Evolutionary conservation across 23 tunicate species (phyloP), one percentile per base, ranked within the genome.

Genomic region (Diplosoma virens): DNA sequence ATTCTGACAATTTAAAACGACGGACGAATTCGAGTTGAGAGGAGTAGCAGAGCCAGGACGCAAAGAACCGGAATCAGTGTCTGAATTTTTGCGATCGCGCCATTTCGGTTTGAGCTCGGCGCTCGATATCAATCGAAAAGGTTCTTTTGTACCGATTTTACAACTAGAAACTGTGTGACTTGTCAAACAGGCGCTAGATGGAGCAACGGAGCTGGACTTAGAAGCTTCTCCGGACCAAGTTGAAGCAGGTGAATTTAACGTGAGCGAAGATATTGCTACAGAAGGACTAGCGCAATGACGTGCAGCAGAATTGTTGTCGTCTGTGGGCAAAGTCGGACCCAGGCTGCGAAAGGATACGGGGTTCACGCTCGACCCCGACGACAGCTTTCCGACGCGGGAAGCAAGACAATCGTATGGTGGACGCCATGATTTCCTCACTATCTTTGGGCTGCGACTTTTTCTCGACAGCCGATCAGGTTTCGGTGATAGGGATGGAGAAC

Each of bases 391-490:
- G 60, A 27, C 28, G 3, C 73, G 87, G 25, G 54, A 86, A 25
- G 84, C 86, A 9, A 46, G 78, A 33, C 60, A 61, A 33, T 50
- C 78, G 60, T 76, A 92, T 0, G 74, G 58, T 26, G 86, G 85
- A 22, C 86, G 77, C 37, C 78, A 79, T 17, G 87, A 80, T 59
- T 92, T 92, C 30, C 82, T 64, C 17, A 79, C 66, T 6, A 92
- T 59, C 66, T 85, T 85, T 14, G 97, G 97, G 56, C 97, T 92
- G 9, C 92, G 61, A n/a, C 92, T 47, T 36, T 89, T 82, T 18
- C 87, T 69, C 4, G 88, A 89, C 46, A 89, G 76, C 29, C 67
- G 35, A 37, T 82, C 89, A 34, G 81, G 82, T 1, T 71, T 50
- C n/a, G 88, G 79, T 1, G 82, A 50, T 46, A 74, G 37, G 18